Base-by-base conservation (phyloP, 1,140 invertebrate species). In the Dinoponera quadriceps region DNA sequence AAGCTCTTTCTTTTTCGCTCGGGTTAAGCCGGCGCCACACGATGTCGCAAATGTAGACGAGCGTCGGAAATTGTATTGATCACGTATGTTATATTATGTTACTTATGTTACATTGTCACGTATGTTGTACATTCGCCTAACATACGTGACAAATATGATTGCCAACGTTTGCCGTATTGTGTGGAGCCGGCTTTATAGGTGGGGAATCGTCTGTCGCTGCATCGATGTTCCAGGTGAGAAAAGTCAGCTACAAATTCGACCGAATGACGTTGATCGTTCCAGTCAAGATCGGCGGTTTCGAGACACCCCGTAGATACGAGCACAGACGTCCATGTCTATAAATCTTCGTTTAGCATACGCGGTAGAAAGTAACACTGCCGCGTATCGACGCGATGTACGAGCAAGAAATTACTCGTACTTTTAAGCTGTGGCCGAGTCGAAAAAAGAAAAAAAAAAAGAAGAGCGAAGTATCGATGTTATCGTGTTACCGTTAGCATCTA, bases 391-490 rank as follows among this genome's bases (percentile, higher is more conserved):
- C 13, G 25, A 38, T 55, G 33, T 14, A 18, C 27, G 16, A n/a
- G n/a, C 44, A 65, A 59, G 63, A 69, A 55, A 27, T 69, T 59
- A 22, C 33, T 80, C 44, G n/a, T 54, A 66, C 48, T 54, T 54
- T 44, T 25, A 22, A 66, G 66, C 1, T 38, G n/a, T n/a, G 57
- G 38, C 57, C 33, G 49, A 57, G 44, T 48, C 66, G 9, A 57
- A 78, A 33, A 44, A 9, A 4, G 38, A 11, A 44, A 44, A 44
- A 11, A 44, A 44, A 44, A 2, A 7, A n/a, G n/a, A n/a, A n/a
- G n/a, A n/a, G n/a, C n/a, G n/a, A n/a, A 69, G 54, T 59, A 55
- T 27, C 63, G 60, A 77, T 77, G 48, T 20, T 68, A 25, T 78
- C 20, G 18, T 29, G 20, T 3, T 51, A 54, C 65, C 60, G 63